These are phyloP conservation scores for Pecten maximus DNA, from an alignment of 2,888 invertebrate genomes.

Conservation along the genomic window DNA sequence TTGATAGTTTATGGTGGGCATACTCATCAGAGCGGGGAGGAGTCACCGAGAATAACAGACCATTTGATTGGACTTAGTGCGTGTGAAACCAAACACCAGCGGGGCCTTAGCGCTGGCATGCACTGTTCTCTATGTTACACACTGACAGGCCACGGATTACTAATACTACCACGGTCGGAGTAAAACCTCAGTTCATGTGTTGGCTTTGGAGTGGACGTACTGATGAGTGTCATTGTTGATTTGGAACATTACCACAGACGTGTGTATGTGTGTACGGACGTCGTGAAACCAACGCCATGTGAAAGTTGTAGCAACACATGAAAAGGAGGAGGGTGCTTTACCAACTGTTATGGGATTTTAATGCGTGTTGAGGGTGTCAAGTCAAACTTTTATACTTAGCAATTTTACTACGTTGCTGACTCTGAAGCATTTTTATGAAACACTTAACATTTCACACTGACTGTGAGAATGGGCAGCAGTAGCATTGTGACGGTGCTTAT, in stretches of 20 bases:
- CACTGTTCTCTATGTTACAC: conserved; percentile 54
- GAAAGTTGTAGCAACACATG: conserved; percentile 5
- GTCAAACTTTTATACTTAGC: conserved; percentile 35
- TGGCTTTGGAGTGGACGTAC: conserved; percentile 44
- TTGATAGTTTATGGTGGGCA: conserved; percentile 67
- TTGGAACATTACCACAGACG: not conserved
- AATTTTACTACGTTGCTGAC: conserved; percentile 46
- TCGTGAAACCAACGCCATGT: conserved; percentile 29
- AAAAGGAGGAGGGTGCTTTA: conserved; percentile 5
- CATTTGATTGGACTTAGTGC: conserved; percentile 62
- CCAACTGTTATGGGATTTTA: conserved; percentile 54
- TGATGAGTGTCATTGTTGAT: conserved; percentile 3
- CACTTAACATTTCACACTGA: conserved; percentile 33
- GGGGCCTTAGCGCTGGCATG: conserved; percentile 50
- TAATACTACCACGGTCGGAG: conserved; percentile 45
- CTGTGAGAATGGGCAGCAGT: conserved; percentile 59
- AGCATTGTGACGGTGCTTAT: conserved; percentile 40
- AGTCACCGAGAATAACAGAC: conserved; percentile 63
- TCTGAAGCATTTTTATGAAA: conserved; percentile 39
- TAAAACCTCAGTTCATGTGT: conserved; percentile 49
- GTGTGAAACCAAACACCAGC: conserved; percentile 61
- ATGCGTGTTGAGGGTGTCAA: conserved; percentile 41
- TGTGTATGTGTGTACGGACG: conserved; percentile 8
- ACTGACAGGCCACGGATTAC: conserved; percentile 43
- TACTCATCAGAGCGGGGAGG: conserved; percentile 67